These are phyloP conservation scores for Danio choprae DNA, from an alignment of 2,797 vertebrate genomes.

Conservation along the genomic window DNA sequence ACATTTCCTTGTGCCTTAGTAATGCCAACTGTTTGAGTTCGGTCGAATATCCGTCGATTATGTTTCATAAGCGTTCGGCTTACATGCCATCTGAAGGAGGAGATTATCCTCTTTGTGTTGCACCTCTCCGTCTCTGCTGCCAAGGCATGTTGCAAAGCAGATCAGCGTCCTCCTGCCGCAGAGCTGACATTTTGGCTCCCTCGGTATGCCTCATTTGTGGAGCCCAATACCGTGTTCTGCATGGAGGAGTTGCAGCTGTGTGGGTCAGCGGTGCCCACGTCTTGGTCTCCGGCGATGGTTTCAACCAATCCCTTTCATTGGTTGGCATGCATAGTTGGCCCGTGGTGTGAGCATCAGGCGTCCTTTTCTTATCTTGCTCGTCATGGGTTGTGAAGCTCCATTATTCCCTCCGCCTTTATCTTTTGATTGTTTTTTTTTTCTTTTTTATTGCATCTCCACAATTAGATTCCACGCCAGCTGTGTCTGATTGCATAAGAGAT, in stretches of 20 bases:
- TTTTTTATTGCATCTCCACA: not conserved
- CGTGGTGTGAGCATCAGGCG: not conserved
- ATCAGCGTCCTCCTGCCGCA: conserved; percentile 73
- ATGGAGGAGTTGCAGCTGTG: conserved; percentile 68
- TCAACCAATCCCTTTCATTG: conserved; percentile 62
- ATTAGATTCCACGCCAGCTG: conserved; percentile 45
- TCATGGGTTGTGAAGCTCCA: conserved; percentile 46
- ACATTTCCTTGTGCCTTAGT: not conserved
- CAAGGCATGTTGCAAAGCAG: conserved; percentile 67
- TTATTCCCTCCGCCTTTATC: conserved; percentile 37
- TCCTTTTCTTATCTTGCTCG: conserved; percentile 49
- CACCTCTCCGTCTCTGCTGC: conserved; percentile 59
- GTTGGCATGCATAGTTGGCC: conserved; percentile 5
- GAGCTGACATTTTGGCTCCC: conserved; percentile 72
- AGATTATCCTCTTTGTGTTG: conserved; percentile 69
- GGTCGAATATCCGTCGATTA: conserved; percentile 67
- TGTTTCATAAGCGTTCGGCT: conserved; percentile 65
- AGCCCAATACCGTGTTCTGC: conserved; percentile 51
- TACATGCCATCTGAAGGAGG: conserved; percentile 69
- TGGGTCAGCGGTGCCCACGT: conserved; percentile 49
- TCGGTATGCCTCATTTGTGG: conserved; percentile 58
- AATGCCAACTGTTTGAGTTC: conserved; percentile 53
- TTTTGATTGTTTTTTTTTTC: conserved; percentile 35
- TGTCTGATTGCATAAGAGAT: conserved; percentile 57
- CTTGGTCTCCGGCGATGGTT: conserved; percentile 41